Evolutionary conservation across 2,113 vertebrate genomes (phyloP).

Genomic region (Mustelus asterias): DNA sequence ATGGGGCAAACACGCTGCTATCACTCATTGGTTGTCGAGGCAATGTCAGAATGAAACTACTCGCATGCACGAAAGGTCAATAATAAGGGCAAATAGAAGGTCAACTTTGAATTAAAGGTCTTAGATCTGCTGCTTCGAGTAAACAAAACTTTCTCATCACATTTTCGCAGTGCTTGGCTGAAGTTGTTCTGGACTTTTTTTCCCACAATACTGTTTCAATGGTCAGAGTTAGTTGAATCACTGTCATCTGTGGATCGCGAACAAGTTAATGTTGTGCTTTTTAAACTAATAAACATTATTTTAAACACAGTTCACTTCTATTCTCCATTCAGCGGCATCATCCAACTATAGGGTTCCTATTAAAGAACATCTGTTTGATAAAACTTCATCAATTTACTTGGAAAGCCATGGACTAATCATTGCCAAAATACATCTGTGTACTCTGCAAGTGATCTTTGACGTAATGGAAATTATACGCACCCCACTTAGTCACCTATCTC

Average conservation of each 20-base stretch:
- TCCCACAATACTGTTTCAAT: background rate
- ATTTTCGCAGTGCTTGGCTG: background rate
- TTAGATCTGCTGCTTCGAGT: background rate
- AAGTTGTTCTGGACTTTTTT: background rate
- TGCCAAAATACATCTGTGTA: background rate
- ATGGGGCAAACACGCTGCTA: background rate
- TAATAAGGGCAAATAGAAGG: background rate
- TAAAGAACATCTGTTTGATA: background rate
- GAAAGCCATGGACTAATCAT: background rate
- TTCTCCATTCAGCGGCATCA: background rate
- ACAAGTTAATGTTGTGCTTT: background rate
- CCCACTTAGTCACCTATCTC: no score
- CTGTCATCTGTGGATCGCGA: background rate
- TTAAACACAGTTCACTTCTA: background rate
- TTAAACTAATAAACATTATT: background rate
- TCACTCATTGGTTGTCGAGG: background rate
- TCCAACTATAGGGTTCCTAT: background rate
- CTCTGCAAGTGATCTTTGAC: background rate
- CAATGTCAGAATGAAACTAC: background rate
- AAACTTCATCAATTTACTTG: background rate
- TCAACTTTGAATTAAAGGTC: background rate
- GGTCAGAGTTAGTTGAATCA: background rate
- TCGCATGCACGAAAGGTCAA: background rate
- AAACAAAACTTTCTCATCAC: background rate
- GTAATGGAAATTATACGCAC: background rate